phyloP scores from a whole-genome alignment of 1,140 invertebrate species.

The Eulimnadia texana region DNA sequence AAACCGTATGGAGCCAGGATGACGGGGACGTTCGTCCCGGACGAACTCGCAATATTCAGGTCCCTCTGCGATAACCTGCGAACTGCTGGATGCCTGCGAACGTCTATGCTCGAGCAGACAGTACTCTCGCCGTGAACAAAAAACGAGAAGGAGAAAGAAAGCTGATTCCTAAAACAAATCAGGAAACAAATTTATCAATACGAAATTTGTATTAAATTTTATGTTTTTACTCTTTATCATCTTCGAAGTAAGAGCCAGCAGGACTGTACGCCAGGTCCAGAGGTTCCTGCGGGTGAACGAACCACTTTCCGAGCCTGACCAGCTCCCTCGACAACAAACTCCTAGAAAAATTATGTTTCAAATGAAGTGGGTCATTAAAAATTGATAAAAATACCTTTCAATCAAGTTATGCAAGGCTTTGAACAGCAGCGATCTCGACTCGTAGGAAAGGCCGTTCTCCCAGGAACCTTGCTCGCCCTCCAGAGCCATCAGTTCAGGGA shows the following conservation, averaged over 20 bases:
- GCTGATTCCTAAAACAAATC: constrained; percentile 62
- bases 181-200: background rate
- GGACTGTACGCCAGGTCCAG: background rate
- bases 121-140: constrained; percentile 97
- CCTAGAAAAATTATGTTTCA: constrained; percentile 35
- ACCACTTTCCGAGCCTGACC: constrained; percentile 90
- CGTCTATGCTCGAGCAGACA: constrained; percentile 90
- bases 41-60: constrained; percentile 48
- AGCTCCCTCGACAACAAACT: constrained; percentile 86
- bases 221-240: background rate
- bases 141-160: constrained; percentile 91
- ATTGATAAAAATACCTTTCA: constrained; percentile 50
- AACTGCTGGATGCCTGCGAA: constrained; percentile 83
- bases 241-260: background rate
- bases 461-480: constrained; percentile 83
- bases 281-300: constrained; percentile 85
- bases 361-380: constrained; percentile 3
- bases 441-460: constrained; percentile 92
- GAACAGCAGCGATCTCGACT: constrained; percentile 90
- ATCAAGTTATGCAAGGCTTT: constrained; percentile 97
- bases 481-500: constrained; percentile 32
- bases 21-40: constrained; percentile 50
- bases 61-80: constrained; percentile 62
- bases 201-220: background rate
- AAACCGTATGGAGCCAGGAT: constrained; percentile 89